Percentiles rank a stretch among this genome's conserved stretches.
phyloP scores from a whole-genome alignment of 2,113 vertebrate species.

The Lepus timidus region DNA sequence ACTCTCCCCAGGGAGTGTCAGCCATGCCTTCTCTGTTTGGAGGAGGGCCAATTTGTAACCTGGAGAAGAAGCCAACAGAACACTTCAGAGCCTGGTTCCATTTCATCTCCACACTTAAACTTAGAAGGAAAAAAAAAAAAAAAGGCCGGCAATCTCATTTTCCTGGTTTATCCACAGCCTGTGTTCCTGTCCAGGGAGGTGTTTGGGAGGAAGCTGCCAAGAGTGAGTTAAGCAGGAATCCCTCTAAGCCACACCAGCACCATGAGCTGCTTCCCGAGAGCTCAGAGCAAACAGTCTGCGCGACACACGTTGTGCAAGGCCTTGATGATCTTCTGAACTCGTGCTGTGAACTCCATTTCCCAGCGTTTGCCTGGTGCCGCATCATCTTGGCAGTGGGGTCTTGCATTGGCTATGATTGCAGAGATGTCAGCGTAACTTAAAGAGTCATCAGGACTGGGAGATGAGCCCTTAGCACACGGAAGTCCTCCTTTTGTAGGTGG shows the following conservation, averaged over 20 bases:
- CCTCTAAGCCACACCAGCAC: neutral
- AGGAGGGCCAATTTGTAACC: neutral
- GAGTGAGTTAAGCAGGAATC: neutral
- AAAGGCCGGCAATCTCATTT: neutral
- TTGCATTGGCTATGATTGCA: neutral
- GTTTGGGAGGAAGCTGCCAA: neutral
- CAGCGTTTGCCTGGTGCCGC: accelerated
- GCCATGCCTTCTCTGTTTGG: neutral
- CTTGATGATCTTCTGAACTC: neutral
- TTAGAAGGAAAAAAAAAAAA: neutral
- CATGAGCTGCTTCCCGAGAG: neutral
- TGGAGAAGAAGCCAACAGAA: constrained; percentile 65
- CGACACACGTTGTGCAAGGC: neutral
- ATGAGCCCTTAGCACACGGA: neutral
- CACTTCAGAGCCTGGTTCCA: neutral
- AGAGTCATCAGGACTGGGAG: neutral
- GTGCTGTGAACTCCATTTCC: neutral
- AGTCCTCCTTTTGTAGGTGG: neutral
- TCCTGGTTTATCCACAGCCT: neutral
- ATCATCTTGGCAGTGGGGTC: neutral
- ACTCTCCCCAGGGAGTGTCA: constrained; percentile 53
- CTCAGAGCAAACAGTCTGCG: neutral
- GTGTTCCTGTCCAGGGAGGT: neutral
- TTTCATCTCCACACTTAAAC: constrained; percentile 48
- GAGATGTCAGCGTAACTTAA: neutral